Percentiles rank a stretch among this genome's conserved stretches.
Conservation (phyloP, 2,113 vertebrate species). For the Actinemys pallida region DNA sequence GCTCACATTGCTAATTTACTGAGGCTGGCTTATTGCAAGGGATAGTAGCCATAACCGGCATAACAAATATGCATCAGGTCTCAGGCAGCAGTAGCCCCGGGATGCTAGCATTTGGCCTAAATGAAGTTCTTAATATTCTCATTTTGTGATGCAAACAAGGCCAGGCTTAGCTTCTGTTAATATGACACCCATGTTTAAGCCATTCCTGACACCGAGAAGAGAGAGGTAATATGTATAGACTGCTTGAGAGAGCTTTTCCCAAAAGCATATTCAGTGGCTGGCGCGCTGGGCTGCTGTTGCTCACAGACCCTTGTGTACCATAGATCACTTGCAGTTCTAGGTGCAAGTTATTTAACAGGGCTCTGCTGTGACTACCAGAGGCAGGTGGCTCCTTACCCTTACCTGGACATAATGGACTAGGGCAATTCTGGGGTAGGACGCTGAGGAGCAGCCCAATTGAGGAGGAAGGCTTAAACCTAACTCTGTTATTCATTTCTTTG, state of each 20-base stretch:
- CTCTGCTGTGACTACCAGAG: neutral
- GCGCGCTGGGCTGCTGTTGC: neutral
- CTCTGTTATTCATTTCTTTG: neutral
- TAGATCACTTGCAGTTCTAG: neutral
- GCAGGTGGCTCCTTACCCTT: neutral
- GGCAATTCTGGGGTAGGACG: no score
- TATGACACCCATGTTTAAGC: neutral
- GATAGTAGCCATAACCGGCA: conserved; percentile 60
- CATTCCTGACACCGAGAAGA: neutral
- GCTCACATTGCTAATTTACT: conserved; percentile 60
- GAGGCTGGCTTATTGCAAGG: conserved; percentile 50
- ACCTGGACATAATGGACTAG: no score
- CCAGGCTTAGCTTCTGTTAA: neutral
- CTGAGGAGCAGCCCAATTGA: no score
- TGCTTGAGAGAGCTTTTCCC: neutral
- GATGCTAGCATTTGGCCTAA: neutral
- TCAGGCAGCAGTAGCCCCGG: neutral
- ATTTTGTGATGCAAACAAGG: neutral
- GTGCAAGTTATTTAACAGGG: no score
- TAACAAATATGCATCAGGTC: conserved; percentile 71
- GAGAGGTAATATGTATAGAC: neutral
- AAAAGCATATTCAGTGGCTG: neutral
- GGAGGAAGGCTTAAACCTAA: neutral
- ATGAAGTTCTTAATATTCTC: conserved; percentile 25
- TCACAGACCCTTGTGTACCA: neutral